Evolutionary conservation across 2,888 invertebrate species (phyloP).

Genomic region (Crioceris asparagi): DNA sequence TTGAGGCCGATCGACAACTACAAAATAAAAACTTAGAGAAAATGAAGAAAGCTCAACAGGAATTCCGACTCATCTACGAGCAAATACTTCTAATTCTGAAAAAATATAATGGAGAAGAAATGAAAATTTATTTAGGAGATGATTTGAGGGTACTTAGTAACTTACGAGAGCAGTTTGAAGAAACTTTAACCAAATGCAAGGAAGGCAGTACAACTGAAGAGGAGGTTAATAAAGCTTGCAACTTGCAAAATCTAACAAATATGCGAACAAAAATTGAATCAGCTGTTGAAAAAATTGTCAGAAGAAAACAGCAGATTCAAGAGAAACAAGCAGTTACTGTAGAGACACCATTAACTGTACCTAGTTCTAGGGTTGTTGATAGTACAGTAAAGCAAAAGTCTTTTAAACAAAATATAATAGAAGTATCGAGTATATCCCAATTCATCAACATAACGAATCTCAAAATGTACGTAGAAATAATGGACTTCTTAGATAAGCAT

Average conservation of each 20-base stretch:
- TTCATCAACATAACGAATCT: constrained; percentile 45
- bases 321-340: no score
- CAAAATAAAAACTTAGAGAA: constrained; percentile 37
- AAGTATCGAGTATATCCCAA: constrained; percentile 21
- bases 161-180: constrained; percentile 39
- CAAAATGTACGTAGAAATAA: constrained; percentile 46
- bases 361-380: neutral
- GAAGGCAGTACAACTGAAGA: constrained; percentile 39
- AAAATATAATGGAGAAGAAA: constrained; percentile 20
- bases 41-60: constrained; percentile 46
- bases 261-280: constrained; percentile 40
- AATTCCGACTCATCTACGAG: constrained; percentile 46
- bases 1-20: constrained; percentile 38
- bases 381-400: no score
- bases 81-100: constrained; percentile 42
- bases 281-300: constrained; percentile 39
- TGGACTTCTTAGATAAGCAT: constrained; percentile 47
- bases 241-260: constrained; percentile 26
- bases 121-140: constrained; percentile 24
- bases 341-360: neutral
- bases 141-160: constrained; percentile 37
- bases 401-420: constrained; percentile 21
- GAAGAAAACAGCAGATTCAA: constrained; percentile 27
- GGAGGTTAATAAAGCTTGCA: constrained; percentile 44
- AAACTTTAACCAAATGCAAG: constrained; percentile 40